Evolutionary conservation across 37 sponge, comb jelly and placozoan species (phyloP).

Genomic region (Crambe crambe): DNA sequence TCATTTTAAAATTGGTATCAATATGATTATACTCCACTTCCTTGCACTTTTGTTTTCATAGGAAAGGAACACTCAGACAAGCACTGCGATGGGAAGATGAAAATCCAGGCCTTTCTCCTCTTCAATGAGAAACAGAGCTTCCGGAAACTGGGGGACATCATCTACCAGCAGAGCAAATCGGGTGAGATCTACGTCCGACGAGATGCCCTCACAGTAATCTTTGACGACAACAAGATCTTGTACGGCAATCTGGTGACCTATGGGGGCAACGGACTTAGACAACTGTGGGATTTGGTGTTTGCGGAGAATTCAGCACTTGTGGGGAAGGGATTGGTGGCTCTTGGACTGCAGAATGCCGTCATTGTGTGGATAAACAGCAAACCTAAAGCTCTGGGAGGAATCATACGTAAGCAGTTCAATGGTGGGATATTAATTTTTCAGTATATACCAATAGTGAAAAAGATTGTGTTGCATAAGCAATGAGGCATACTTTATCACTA

Average conservation of each 20-base stretch:
- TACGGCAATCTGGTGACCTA: slow-evolving; percentile 58
- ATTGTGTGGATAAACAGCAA: slow-evolving; percentile 39
- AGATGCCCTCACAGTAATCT: slow-evolving; percentile 55
- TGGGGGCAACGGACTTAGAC: slow-evolving; percentile 38
- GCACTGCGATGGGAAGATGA: not conserved
- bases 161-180: slow-evolving; percentile 48
- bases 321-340: slow-evolving; percentile 42
- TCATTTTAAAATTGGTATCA: no score
- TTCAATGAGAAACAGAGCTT: slow-evolving; percentile 62
- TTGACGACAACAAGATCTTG: slow-evolving; percentile 24
- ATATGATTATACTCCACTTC: no score
- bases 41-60: no score
- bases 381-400: slow-evolving; percentile 14
- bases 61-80: slow-evolving; percentile 8
- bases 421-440: no score
- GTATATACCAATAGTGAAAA: no score
- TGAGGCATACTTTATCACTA: no score
- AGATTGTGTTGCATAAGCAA: no score
- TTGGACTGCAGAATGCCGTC: slow-evolving; percentile 28
- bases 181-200: slow-evolving; percentile 55
- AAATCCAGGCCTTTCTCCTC: slow-evolving; percentile 42
- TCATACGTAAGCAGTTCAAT: slow-evolving; percentile 32
- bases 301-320: slow-evolving; percentile 7
- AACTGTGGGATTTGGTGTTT: slow-evolving; percentile 48
- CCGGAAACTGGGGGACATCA: slow-evolving; percentile 52